phyloP scores from a whole-genome alignment of 2,113 vertebrate species.

The Sceloporus undulatus region DNA sequence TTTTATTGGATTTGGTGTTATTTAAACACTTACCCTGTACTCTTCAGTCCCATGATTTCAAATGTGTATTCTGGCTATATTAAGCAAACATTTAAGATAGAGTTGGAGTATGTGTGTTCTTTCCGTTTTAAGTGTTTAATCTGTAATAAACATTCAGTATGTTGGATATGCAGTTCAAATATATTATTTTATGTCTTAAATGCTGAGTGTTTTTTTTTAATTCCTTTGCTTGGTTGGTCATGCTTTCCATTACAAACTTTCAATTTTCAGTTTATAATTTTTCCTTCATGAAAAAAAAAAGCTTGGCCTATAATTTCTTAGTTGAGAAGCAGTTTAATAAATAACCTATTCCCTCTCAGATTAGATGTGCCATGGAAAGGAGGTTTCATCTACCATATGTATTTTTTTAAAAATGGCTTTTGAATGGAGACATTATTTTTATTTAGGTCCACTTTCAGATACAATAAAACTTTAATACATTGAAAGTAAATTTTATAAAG shows the following conservation, averaged over 20 bases:
- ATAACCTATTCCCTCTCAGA: neutral
- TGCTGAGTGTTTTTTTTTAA: slow-evolving; percentile 69
- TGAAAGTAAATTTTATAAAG: neutral
- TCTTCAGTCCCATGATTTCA: slow-evolving; percentile 71
- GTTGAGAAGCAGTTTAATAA: slow-evolving; percentile 39
- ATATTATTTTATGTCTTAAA: slow-evolving; percentile 65
- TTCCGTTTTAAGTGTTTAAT: slow-evolving; percentile 78
- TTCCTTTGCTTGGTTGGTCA: slow-evolving; percentile 68
- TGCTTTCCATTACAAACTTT: slow-evolving; percentile 76
- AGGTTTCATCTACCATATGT: neutral
- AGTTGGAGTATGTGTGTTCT: slow-evolving; percentile 53
- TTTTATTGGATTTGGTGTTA: slow-evolving; percentile 79
- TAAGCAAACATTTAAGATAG: slow-evolving; percentile 77
- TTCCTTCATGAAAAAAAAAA: slow-evolving; percentile 63
- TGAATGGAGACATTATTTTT: neutral
- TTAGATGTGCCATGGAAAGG: slow-evolving; percentile 33
- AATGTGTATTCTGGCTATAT: slow-evolving; percentile 69
- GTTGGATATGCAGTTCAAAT: slow-evolving; percentile 70
- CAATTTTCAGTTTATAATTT: slow-evolving; percentile 73
- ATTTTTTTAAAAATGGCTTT: neutral
- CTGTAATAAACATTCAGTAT: slow-evolving; percentile 72
- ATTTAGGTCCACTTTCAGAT: neutral
- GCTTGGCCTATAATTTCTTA: slow-evolving; percentile 67
- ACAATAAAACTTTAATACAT: neutral
- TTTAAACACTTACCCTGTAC: slow-evolving; percentile 76